These are phyloP conservation scores for Nomia melanderi DNA, from an alignment of 1,140 invertebrate genomes.

Conservation along the genomic window DNA sequence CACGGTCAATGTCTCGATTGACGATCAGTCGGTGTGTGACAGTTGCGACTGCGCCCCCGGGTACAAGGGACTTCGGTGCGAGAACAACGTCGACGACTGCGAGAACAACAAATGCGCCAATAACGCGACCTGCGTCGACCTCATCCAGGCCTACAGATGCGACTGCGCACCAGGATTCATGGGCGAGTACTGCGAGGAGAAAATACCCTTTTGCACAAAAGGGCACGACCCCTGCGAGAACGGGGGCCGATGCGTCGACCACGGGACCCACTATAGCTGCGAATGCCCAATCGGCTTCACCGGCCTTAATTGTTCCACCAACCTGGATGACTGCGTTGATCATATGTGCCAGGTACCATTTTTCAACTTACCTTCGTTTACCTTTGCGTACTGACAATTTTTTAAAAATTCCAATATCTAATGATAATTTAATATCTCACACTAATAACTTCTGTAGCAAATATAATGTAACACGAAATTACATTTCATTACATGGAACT, in stretches of 20 bases:
- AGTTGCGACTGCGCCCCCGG: constrained; percentile 93
- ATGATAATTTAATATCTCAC: no score
- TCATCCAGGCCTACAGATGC: constrained; percentile 92
- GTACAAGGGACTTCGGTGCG: constrained; percentile 95
- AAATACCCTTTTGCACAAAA: constrained; percentile 95
- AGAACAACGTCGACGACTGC: constrained; percentile 96
- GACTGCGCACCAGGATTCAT: constrained; percentile 91
- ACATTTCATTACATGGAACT: no score
- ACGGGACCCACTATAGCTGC: constrained; percentile 95
- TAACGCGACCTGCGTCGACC: constrained; percentile 94
- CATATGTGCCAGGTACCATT: constrained; percentile 92
- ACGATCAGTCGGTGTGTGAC: constrained; percentile 75
- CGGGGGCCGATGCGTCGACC: constrained; percentile 93
- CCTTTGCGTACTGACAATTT: no score
- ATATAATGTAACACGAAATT: no score
- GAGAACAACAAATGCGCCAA: constrained; percentile 91
- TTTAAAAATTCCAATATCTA: no score
- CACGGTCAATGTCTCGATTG: constrained; percentile 74
- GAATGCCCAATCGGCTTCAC: constrained; percentile 94
- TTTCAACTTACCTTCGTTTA: no score
- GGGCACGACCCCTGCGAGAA: constrained; percentile 95
- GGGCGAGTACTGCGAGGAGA: constrained; percentile 94
- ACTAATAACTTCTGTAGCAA: no score
- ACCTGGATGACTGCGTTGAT: constrained; percentile 95
- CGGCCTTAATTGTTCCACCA: constrained; percentile 95